A percentile compares a stretch with the other conserved stretches of the same genome.
These are phyloP conservation scores for Nematostella vectensis DNA, from an alignment of 92 coral and sea anemone species.

Conservation along the genomic window DNA sequence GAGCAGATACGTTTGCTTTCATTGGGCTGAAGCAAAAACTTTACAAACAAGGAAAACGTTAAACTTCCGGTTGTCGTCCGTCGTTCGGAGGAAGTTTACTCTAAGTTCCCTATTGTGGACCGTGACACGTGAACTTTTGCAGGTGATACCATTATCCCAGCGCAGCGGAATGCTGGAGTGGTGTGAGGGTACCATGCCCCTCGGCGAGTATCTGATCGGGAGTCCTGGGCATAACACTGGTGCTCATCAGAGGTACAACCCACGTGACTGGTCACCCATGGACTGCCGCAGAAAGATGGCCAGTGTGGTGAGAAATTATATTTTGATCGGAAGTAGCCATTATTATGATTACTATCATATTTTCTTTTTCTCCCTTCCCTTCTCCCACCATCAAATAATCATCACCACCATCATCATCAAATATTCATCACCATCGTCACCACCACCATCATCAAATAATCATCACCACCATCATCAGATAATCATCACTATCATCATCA, in stretches of 20 bases:
- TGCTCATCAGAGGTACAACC: slow-evolving; percentile 88
- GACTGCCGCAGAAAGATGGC: slow-evolving; percentile 76
- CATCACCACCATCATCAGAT: too few relatives aligned
- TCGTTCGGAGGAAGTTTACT: too few relatives aligned
- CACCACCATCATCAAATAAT: too few relatives aligned
- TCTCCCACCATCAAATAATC: too few relatives aligned
- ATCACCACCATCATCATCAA: too few relatives aligned
- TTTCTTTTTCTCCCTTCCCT: slow-evolving; percentile 1
- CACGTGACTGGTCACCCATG: slow-evolving; percentile 73
- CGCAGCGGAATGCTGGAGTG: slow-evolving; percentile 97
- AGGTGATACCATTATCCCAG: slow-evolving; percentile 95
- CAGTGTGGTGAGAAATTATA: too few relatives aligned
- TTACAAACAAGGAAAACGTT: neutral
- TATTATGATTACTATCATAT: neutral
- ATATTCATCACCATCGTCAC: too few relatives aligned
- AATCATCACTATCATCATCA: too few relatives aligned
- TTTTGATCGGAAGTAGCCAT: neutral
- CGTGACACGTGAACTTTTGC: too few relatives aligned
- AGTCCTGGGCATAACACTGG: slow-evolving; percentile 57
- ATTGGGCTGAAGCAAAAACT: too few relatives aligned
- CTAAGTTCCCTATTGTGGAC: too few relatives aligned
- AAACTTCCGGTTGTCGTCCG: neutral
- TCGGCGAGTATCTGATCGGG: slow-evolving; percentile 92
- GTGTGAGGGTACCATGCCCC: slow-evolving; percentile 94
- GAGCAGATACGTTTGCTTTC: too few relatives aligned